phyloP scores from a whole-genome alignment of 2,113 vertebrate genomes.

The Perca fluviatilis region DNA sequence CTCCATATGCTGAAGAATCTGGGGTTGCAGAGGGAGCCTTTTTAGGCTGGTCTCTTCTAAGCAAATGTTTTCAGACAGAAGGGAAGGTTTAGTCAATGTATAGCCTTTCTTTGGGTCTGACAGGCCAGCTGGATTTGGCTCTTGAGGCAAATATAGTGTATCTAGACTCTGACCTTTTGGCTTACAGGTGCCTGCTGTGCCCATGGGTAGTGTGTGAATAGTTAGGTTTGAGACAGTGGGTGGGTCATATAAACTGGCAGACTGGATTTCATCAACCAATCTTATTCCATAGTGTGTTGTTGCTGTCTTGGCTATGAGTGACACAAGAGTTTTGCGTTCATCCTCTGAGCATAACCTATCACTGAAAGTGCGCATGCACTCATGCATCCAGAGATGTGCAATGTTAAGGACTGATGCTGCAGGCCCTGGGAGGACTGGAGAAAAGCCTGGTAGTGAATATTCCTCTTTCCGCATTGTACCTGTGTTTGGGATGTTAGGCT shows the following conservation, averaged over 20 bases:
- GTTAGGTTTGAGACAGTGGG: background rate
- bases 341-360: conserved; percentile 82
- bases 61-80: conserved; percentile 1
- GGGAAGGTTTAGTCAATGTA: conserved; percentile 2
- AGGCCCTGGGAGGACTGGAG: background rate
- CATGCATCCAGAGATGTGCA: conserved; percentile 88
- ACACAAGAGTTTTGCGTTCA: conserved; percentile 73
- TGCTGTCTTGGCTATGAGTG: conserved; percentile 77
- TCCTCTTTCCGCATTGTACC: background rate
- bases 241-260: background rate
- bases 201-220: background rate
- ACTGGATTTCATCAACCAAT: conserved; percentile 20
- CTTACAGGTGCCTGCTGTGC: background rate
- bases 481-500: conserved; percentile 38
- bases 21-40: conserved; percentile 33
- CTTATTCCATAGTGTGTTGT: conserved; percentile 61
- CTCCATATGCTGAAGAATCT: conserved; percentile 61
- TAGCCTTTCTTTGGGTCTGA: conserved; percentile 8
- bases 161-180: conserved; percentile 8
- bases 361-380: conserved; percentile 87
- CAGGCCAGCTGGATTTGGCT: conserved; percentile 2
- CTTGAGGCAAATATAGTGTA: conserved; percentile 14
- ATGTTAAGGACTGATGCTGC: conserved; percentile 64
- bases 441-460: background rate
- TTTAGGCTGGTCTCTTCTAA: background rate